A percentile compares a stretch with the other conserved stretches of the same genome.
phyloP scores from a whole-genome alignment of 1,140 invertebrate species.

The Ostrea denselamellosa region DNA sequence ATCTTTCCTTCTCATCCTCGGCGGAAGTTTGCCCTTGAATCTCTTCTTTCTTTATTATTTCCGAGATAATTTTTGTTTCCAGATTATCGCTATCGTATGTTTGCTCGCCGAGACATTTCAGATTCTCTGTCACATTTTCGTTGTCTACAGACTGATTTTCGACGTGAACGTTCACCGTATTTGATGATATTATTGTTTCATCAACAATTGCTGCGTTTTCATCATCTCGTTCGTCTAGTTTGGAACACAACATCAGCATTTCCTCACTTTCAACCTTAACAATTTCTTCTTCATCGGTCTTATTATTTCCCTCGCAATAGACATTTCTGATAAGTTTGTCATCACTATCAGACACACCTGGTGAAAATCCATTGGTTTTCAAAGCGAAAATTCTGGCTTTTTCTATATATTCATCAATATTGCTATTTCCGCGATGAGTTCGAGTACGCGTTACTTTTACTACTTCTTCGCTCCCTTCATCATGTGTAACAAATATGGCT shows the following conservation, averaged over 20 bases:
- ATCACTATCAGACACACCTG: neutral
- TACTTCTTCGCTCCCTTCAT: neutral
- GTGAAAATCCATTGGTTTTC: neutral
- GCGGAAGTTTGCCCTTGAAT: neutral
- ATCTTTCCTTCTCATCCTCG: neutral
- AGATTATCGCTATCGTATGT: neutral
- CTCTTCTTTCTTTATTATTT: neutral
- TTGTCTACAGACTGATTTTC: neutral
- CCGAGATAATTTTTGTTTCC: neutral
- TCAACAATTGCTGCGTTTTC: neutral
- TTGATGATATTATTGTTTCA: neutral
- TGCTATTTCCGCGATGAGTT: neutral
- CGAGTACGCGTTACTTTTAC: neutral
- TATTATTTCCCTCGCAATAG: neutral
- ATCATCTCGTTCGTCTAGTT: neutral
- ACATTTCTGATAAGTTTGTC: neutral
- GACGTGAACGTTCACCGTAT: neutral
- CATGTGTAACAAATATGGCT: neutral
- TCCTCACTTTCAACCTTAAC: neutral
- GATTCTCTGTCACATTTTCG: neutral
- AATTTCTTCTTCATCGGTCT: neutral
- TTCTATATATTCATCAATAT: slow-evolving; percentile 2
- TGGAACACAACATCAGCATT: neutral
- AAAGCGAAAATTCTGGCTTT: neutral
- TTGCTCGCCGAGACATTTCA: neutral